A percentile compares a stretch with the other conserved stretches of the same genome.
These are phyloP conservation scores for Dysidea cf. avara DNA, from an alignment of 37 sponge, comb jelly and placozoan species.

Conservation along the genomic window DNA sequence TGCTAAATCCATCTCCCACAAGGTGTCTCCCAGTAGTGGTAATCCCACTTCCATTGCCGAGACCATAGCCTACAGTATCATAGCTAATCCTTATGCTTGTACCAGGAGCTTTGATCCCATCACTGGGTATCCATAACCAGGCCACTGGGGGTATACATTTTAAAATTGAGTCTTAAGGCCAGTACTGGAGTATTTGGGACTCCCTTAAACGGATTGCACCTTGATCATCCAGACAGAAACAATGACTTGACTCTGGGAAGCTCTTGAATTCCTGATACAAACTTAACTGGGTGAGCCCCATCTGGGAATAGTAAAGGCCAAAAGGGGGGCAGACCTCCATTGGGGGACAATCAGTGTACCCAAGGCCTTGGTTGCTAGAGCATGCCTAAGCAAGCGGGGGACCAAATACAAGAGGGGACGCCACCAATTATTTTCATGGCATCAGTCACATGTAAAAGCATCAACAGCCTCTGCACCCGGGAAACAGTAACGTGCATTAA, in stretches of 20 bases:
- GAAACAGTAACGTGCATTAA: slow-evolving; percentile 5
- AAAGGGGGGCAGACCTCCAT: slow-evolving; percentile 43
- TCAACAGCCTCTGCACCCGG: slow-evolving; percentile 30
- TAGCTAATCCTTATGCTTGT: no score
- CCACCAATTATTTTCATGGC: slow-evolving; percentile 31
- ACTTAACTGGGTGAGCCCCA: slow-evolving; percentile 1
- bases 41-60: no score
- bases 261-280: background rate
- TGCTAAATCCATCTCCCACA: no score
- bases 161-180: slow-evolving; percentile 6
- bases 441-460: slow-evolving; percentile 39
- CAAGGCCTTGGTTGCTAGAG: background rate
- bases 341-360: slow-evolving; percentile 36
- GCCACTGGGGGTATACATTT: background rate
- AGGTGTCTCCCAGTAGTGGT: no score
- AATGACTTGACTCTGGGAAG: background rate
- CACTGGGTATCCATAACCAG: background rate
- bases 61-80: no score
- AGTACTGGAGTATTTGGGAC: slow-evolving; percentile 14
- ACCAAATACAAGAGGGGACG: slow-evolving; percentile 23
- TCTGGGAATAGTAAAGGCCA: slow-evolving; percentile 35
- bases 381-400: slow-evolving; percentile 20
- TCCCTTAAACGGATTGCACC: background rate
- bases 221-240: background rate
- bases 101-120: background rate